Conservation (phyloP, 2,888 invertebrate genomes). For the Pyrrhosoma nymphula region DNA sequence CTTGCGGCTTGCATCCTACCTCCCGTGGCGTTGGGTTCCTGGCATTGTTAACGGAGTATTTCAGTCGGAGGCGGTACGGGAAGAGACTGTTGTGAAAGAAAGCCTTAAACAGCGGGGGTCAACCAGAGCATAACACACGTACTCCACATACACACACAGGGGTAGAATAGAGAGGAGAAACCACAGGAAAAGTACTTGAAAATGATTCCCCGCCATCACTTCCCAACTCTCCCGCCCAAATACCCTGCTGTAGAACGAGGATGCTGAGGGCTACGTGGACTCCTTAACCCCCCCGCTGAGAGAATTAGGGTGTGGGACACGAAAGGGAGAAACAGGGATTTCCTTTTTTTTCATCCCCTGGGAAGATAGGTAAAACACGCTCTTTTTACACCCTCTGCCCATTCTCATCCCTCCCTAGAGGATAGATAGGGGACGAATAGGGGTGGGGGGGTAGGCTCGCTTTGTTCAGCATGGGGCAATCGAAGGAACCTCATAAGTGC, state of each 20-base stretch:
- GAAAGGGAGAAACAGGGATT: slow-evolving; percentile 24
- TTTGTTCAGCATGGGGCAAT: background rate
- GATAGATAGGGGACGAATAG: background rate
- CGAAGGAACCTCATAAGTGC: background rate
- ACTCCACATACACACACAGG: background rate
- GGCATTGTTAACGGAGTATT: background rate
- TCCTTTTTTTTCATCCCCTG: background rate
- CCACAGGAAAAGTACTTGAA: background rate
- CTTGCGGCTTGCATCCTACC: slow-evolving; percentile 7
- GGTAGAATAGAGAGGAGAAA: background rate
- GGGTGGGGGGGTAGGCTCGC: background rate
- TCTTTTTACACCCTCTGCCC: background rate
- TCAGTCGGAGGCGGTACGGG: background rate
- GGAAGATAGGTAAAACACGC: background rate
- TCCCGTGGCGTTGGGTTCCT: background rate
- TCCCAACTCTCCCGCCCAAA: background rate
- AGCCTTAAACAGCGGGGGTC: slow-evolving; percentile 22
- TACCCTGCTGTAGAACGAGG: background rate
- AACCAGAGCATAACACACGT: background rate
- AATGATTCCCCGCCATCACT: background rate
- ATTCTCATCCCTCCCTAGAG: background rate
- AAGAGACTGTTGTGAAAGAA: background rate
- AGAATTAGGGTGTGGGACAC: background rate
- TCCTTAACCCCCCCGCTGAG: background rate
- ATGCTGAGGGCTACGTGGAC: background rate